Conservation (phyloP, 2,888 invertebrate species). For the Lasius platythorax region DNA sequence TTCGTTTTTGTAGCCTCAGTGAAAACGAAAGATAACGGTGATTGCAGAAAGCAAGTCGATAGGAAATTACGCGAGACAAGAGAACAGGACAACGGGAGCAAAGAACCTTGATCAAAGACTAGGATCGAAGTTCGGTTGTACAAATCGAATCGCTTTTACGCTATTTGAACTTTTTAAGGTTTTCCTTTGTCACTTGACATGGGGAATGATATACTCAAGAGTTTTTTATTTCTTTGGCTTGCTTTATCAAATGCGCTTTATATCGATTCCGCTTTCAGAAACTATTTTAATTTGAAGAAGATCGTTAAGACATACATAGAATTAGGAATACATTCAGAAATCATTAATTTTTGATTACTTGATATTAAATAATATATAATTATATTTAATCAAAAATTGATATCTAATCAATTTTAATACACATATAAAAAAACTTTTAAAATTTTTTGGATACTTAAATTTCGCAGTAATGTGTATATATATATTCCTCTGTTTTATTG, state of each 20-base stretch:
- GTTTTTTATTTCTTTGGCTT: constrained; percentile 56
- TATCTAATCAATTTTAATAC: neutral
- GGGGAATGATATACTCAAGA: constrained; percentile 48
- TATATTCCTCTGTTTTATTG: neutral
- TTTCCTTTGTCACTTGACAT: constrained; percentile 38
- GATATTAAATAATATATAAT: neutral
- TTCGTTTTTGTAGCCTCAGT: constrained; percentile 26
- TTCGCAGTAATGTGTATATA: neutral
- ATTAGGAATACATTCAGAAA: neutral
- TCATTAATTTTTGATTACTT: neutral
- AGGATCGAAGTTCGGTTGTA: constrained; percentile 56
- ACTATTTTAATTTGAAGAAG: neutral
- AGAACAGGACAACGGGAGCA: constrained; percentile 28
- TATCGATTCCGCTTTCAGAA: constrained; percentile 27
- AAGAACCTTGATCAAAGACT: constrained; percentile 62
- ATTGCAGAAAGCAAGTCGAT: constrained; percentile 27
- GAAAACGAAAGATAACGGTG: constrained; percentile 27
- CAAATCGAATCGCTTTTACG: constrained; percentile 73
- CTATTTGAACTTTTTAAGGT: constrained; percentile 58
- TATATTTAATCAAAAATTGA: neutral
- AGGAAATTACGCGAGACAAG: constrained; percentile 58
- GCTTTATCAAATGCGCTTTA: constrained; percentile 52
- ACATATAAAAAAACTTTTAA: neutral
- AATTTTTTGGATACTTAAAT: neutral
- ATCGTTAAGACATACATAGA: neutral